A percentile compares a stretch with the other conserved stretches of the same genome.
Evolutionary conservation across 2,113 vertebrate species (phyloP).

Genomic region (Zingel zingel): DNA sequence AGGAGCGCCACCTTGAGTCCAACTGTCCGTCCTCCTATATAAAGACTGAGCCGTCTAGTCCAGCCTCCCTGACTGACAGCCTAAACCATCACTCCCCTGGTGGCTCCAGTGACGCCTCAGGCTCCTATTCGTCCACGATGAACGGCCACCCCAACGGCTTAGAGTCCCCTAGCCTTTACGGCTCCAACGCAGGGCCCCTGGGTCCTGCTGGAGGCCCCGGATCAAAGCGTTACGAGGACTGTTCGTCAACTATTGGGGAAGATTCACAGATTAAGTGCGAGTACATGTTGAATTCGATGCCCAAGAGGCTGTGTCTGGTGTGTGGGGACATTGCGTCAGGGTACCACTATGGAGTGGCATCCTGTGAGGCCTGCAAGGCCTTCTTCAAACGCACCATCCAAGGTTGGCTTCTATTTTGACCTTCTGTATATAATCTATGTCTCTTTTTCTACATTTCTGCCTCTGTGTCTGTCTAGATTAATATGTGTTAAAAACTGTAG

Average conservation of each 20-base stretch:
- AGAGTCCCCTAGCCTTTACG: conserved; percentile 97
- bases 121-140: conserved; percentile 99
- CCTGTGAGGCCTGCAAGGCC: conserved; percentile 99
- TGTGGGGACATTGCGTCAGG: conserved; percentile 99
- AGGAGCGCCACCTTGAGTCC: conserved; percentile 99
- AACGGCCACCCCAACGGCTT: conserved; percentile 99
- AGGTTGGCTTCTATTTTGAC: conserved; percentile 89
- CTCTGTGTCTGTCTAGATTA: not conserved
- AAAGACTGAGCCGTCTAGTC: conserved; percentile 99
- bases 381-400: conserved; percentile 99
- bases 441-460: conserved; percentile 1
- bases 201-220: conserved; percentile 90
- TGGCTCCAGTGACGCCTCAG: conserved; percentile 98
- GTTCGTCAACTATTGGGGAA: conserved; percentile 97
- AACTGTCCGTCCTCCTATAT: conserved; percentile 99
- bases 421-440: conserved; percentile 8
- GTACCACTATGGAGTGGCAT: conserved; percentile 99
- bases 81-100: conserved; percentile 99
- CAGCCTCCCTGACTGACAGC: conserved; percentile 98
- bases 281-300: conserved; percentile 99
- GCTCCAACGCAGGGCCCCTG: conserved; percentile 89
- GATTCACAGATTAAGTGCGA: conserved; percentile 99
- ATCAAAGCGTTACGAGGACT: conserved; percentile 97
- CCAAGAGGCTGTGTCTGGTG: conserved; percentile 99
- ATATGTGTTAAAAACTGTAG: conserved; percentile 1